Percentiles rank a stretch among this genome's conserved stretches.
Evolutionary conservation across 2,888 invertebrate species (phyloP).

Genomic region (Parnassius orleans): DNA sequence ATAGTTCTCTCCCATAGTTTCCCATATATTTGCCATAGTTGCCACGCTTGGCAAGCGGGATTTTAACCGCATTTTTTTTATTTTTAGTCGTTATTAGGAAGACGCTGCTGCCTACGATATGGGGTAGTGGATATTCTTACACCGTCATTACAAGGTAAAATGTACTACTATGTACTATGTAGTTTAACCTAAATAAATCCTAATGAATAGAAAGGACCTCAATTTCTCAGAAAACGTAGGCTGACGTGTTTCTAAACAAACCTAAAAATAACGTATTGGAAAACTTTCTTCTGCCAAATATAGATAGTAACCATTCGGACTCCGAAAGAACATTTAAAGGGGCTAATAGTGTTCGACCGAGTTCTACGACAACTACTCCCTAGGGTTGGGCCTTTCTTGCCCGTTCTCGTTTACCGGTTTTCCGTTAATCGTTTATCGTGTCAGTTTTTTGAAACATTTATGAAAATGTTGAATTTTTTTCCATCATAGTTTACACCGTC

Average conservation of each 20-base stretch:
- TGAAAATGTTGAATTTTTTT: slow-evolving; percentile 4
- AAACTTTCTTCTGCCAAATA: slow-evolving; percentile 36
- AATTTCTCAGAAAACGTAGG: neutral
- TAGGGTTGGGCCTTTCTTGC: slow-evolving; percentile 37
- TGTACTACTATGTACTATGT: too few species aligned
- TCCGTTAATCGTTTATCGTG: slow-evolving; percentile 51
- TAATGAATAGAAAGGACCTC: too few species aligned
- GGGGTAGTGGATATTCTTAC: too few species aligned
- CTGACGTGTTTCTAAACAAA: slow-evolving; percentile 5
- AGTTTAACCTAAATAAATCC: too few species aligned
- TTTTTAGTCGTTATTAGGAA: too few species aligned
- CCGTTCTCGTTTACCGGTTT: slow-evolving; percentile 43
- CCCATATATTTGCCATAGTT: too few species aligned
- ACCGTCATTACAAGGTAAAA: too few species aligned
- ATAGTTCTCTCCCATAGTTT: too few species aligned
- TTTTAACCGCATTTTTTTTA: too few species aligned
- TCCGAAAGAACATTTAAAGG: slow-evolving; percentile 34
- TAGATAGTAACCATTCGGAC: slow-evolving; percentile 25
- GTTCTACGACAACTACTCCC: slow-evolving; percentile 45
- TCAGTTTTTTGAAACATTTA: slow-evolving; percentile 14
- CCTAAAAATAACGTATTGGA: slow-evolving; percentile 19
- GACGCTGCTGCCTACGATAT: too few species aligned
- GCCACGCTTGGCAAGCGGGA: too few species aligned
- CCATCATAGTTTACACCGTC: too few species aligned
- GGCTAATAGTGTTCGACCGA: slow-evolving; percentile 44